Conservation (phyloP, 2,888 invertebrate species). For the Aquatica leii region DNA sequence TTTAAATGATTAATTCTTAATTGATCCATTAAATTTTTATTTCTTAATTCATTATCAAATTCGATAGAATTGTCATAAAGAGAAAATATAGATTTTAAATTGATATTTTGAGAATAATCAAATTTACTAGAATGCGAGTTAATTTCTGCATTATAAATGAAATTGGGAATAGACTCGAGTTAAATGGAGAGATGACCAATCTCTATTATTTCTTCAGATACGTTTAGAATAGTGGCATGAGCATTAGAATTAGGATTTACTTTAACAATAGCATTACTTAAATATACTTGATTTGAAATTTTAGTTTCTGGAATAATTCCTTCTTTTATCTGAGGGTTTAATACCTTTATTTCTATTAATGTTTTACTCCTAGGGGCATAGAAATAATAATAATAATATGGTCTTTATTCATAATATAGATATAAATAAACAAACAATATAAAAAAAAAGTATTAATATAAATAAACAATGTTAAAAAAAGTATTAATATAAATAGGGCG, state of each 20-base stretch:
- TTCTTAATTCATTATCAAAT: not conserved
- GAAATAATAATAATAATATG: too few species aligned
- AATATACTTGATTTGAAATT: not conserved
- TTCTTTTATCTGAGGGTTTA: conserved; percentile 2
- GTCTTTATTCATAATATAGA: too few species aligned
- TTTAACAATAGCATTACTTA: not conserved
- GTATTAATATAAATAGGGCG: too few species aligned
- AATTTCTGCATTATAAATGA: too few species aligned
- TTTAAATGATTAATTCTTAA: conserved; percentile 36
- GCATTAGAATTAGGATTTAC: too few species aligned
- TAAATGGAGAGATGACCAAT: not conserved
- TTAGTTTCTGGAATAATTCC: too few species aligned
- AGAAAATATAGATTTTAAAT: not conserved
- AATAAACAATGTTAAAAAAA: too few species aligned
- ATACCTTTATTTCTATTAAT: not conserved
- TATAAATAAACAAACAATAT: too few species aligned
- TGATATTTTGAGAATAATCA: too few species aligned
- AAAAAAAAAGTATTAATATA: too few species aligned
- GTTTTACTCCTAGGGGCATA: not conserved
- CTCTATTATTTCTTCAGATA: not conserved
- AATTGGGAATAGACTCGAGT: not conserved
- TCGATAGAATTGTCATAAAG: not conserved
- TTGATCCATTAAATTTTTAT: conserved; percentile 6
- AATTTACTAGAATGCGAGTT: too few species aligned
- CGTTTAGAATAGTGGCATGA: not conserved